These are phyloP conservation scores for Ptilorrhoa leucosticta DNA, from an alignment of 2,113 vertebrate species.

Conservation along the genomic window DNA sequence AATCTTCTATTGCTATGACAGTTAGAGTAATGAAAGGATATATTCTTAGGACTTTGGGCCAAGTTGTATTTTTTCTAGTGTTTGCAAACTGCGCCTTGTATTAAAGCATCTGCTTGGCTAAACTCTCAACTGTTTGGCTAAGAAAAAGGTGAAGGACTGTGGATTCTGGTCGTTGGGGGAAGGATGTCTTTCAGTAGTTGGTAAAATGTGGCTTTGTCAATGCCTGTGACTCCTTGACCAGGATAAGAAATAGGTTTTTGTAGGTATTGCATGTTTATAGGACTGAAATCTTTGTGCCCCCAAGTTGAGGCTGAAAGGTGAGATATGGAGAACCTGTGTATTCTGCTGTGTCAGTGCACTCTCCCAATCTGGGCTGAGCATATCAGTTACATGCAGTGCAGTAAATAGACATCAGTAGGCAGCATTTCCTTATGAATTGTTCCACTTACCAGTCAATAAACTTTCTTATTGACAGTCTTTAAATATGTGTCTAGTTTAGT, in stretches of 20 bases:
- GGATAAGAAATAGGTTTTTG: neutral
- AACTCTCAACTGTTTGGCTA: neutral
- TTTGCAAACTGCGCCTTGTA: neutral
- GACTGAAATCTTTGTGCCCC: neutral
- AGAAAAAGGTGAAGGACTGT: neutral
- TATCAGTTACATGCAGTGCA: neutral
- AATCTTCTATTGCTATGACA: neutral
- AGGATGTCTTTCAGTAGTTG: neutral
- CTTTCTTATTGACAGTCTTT: neutral
- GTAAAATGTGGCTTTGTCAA: neutral
- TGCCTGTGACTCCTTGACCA: neutral
- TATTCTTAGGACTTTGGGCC: neutral
- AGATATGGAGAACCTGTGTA: neutral
- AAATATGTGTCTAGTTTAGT: neutral
- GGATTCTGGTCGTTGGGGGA: neutral
- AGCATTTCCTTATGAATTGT: constrained; percentile 12
- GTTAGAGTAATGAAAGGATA: neutral
- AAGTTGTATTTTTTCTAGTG: neutral
- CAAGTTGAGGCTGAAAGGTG: neutral
- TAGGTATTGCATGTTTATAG: neutral
- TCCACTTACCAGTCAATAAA: neutral
- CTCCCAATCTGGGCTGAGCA: neutral
- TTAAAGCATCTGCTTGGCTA: neutral
- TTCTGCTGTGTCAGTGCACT: neutral
- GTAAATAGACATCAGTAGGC: constrained; percentile 6